phyloP scores from a whole-genome alignment of 2,888 invertebrate genomes.

The Diaperis boleti region DNA sequence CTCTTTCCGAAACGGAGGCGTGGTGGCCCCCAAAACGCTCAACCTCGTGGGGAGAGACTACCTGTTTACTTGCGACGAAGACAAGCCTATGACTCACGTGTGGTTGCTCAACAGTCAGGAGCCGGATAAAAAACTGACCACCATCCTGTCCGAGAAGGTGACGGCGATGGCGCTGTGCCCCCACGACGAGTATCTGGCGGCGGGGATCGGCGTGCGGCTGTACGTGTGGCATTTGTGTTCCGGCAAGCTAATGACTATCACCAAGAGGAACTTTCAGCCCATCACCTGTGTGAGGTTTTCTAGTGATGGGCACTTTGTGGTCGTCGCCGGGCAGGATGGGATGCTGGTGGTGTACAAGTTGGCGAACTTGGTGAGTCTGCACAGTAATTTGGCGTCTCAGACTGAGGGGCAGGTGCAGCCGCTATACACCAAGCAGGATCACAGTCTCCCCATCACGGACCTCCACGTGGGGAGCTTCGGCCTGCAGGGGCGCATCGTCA shows the following conservation, averaged over 20 bases:
- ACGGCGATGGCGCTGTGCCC: conserved; percentile 77
- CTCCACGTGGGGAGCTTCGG: conserved; percentile 78
- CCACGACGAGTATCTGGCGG: conserved; percentile 79
- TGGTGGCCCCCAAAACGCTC: conserved; percentile 74
- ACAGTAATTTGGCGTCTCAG: conserved; percentile 63
- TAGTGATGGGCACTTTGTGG: conserved; percentile 81
- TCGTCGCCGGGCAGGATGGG: conserved; percentile 87
- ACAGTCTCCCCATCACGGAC: conserved; percentile 84
- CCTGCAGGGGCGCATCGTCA: conserved; percentile 76
- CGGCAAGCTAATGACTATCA: conserved; percentile 80
- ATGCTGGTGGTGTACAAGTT: conserved; percentile 85
- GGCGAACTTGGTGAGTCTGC: conserved; percentile 68
- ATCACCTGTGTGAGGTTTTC: conserved; percentile 81
- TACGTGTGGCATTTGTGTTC: conserved; percentile 87
- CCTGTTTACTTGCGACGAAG: conserved; percentile 79
- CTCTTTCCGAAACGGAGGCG: conserved; percentile 81
- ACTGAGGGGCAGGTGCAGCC: conserved; percentile 72
- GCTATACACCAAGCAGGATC: conserved; percentile 80
- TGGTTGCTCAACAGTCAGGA: conserved; percentile 87
- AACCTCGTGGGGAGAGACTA: conserved; percentile 79
- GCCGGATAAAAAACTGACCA: conserved; percentile 75
- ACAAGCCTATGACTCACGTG: conserved; percentile 85
- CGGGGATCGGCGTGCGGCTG: conserved; percentile 83
- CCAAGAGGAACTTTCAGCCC: conserved; percentile 85
- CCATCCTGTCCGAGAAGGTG: conserved; percentile 84